Percentiles rank a stretch among this genome's conserved stretches.
Evolutionary conservation across 2,797 vertebrate species (phyloP).

Genomic region (Rhinatrema bivittatum): DNA sequence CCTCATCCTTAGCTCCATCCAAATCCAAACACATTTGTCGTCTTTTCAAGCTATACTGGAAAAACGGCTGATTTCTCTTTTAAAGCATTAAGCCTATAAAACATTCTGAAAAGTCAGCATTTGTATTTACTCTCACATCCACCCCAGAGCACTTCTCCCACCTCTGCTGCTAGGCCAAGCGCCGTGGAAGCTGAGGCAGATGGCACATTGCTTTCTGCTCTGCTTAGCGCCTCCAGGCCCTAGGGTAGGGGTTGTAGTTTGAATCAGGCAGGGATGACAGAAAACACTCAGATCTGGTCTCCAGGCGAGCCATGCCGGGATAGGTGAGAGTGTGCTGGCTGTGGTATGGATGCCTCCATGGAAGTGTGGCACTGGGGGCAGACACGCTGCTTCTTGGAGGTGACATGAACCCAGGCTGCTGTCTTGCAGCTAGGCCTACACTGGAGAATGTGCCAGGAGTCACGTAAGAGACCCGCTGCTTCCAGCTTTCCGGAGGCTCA

Average conservation of each 20-base stretch:
- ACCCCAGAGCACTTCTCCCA: no score
- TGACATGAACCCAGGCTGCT: slow-evolving; percentile 21
- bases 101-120: no score
- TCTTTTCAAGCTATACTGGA: no score
- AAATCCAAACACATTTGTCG: no score
- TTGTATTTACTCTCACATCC: no score
- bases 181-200: no score
- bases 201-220: neutral
- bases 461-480: slow-evolving; percentile 53
- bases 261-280: slow-evolving; percentile 45
- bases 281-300: slow-evolving; percentile 57
- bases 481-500: slow-evolving; percentile 70
- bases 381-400: slow-evolving; percentile 42
- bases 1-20: no score
- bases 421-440: slow-evolving; percentile 15
- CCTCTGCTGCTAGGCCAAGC: no score
- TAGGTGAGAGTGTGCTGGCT: slow-evolving; percentile 60
- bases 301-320: slow-evolving; percentile 39
- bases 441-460: slow-evolving; percentile 7
- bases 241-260: slow-evolving; percentile 65
- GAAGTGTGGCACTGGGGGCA: slow-evolving; percentile 44
- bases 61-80: no score
- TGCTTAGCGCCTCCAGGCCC: slow-evolving; percentile 64
- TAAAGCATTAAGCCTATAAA: no score
- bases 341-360: slow-evolving; percentile 57